Percentiles rank a stretch among this genome's conserved stretches.
Evolutionary conservation across 2,113 vertebrate species (phyloP).

Genomic region (Thalassarche chlororhynchos): DNA sequence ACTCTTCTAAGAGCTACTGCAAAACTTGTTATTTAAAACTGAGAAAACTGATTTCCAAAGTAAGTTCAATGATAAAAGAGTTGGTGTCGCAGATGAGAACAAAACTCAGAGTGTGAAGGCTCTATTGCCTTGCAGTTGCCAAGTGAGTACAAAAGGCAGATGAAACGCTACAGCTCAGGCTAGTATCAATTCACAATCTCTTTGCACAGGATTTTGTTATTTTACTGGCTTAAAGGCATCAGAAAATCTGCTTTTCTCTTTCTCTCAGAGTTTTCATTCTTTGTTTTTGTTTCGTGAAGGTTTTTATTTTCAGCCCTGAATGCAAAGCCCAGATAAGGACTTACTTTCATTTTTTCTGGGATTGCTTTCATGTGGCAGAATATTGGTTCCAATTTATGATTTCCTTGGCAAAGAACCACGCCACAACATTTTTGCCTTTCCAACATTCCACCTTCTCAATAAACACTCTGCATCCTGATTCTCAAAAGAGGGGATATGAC

Average conservation of each 20-base stretch:
- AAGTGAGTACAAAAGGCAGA: neutral
- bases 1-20: neutral
- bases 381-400: neutral
- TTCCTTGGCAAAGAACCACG: neutral
- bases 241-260: neutral
- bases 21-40: neutral
- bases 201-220: neutral
- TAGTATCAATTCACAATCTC: neutral
- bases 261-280: neutral
- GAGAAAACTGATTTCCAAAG: neutral
- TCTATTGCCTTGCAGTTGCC: neutral
- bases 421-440: neutral
- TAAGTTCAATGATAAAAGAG: neutral
- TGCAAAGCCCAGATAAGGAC: neutral
- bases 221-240: neutral
- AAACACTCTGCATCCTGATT: neutral
- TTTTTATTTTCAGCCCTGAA: constrained; percentile 12
- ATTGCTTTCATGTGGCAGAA: neutral
- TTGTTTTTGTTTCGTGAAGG: neutral
- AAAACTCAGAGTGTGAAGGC: neutral
- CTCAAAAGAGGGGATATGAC: neutral
- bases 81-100: neutral
- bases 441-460: neutral
- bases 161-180: neutral
- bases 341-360: neutral